These are phyloP conservation scores for Sminthurides aquaticus DNA, from an alignment of 2,888 invertebrate species.

Conservation along the genomic window DNA sequence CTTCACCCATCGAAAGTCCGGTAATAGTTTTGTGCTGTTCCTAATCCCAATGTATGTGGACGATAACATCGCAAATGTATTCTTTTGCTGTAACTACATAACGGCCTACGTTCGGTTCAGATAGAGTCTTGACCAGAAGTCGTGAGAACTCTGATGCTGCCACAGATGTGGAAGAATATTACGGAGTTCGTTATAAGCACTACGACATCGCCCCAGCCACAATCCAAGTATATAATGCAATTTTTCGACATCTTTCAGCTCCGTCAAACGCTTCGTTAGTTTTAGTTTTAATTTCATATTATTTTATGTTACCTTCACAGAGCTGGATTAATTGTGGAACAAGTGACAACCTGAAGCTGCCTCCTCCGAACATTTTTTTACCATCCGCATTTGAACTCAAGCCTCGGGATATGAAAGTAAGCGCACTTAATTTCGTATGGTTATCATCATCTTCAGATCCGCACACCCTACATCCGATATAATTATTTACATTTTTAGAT, in stretches of 20 bases:
- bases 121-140: conserved; percentile 63
- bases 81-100: too few relatives aligned
- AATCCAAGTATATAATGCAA: conserved; percentile 59
- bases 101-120: too few relatives aligned
- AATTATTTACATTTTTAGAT: too few relatives aligned
- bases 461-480: too few relatives aligned
- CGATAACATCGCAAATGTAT: too few relatives aligned
- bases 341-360: conserved; percentile 62
- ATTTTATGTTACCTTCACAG: conserved; percentile 9
- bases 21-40: background rate
- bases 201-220: conserved; percentile 59
- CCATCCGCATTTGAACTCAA: conserved; percentile 69
- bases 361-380: conserved; percentile 83
- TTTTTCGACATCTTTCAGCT: too few relatives aligned
- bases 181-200: conserved; percentile 76
- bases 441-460: too few relatives aligned
- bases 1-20: background rate
- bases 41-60: too few relatives aligned
- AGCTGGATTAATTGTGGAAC: conserved; percentile 63
- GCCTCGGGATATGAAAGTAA: conserved; percentile 55
- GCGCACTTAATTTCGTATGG: too few relatives aligned
- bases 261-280: too few relatives aligned
- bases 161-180: conserved; percentile 72
- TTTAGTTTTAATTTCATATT: background rate
- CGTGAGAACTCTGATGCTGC: conserved; percentile 66